Base-by-base conservation (phyloP, 2,113 vertebrate species). In the Natator depressus region DNA sequence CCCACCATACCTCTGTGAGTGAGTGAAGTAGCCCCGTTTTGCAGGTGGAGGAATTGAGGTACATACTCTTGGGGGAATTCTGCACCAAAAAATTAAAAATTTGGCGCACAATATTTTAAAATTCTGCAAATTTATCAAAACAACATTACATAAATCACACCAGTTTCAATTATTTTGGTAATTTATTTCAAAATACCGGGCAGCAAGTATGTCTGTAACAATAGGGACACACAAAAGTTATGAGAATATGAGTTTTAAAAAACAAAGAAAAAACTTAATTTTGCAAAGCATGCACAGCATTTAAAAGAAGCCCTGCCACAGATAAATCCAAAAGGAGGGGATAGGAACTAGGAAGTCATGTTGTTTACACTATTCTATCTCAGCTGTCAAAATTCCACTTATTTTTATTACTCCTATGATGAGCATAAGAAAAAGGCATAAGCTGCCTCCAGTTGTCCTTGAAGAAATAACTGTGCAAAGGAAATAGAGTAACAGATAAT, bases 401-500 rank as follows among this genome's bases (percentile, higher is more conserved):
- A 17, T 25, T 93, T 75, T 88, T 24, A 42, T 78, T 94, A n/a
- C 59, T 82, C 62, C 79, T 16, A 35, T 62, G 42, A 59, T 65
- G 72, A 78, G 80, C 84, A 82, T 54, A 51, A 82, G 10, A 49
- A 93, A 75, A 42, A 85, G 53, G 31, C 20, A 88, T 38, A 72
- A 75, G 20, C 81, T 93, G 42, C 13, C 31, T 89, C 22, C 20
- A 85, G 53, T 82, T 89, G 51, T 75, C 88, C 79, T 88, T 92
- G 88, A 88, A 47, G 47, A 50, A 85, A 91, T 86, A 92, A 86
- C n/a, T 27, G 38, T 6, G 57, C 49, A 89, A 83, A 5, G 17
- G 81, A 94, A 82, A 86, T 11, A 80, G 76, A 16, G 82, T 86
- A 94, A 93, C 69, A 81, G 10, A 38, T n/a, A 94, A 69, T 57